A percentile compares a stretch with the other conserved stretches of the same genome.
Evolutionary conservation across 1,140 invertebrate genomes (phyloP).

Genomic region (Monochamus saltuarius): DNA sequence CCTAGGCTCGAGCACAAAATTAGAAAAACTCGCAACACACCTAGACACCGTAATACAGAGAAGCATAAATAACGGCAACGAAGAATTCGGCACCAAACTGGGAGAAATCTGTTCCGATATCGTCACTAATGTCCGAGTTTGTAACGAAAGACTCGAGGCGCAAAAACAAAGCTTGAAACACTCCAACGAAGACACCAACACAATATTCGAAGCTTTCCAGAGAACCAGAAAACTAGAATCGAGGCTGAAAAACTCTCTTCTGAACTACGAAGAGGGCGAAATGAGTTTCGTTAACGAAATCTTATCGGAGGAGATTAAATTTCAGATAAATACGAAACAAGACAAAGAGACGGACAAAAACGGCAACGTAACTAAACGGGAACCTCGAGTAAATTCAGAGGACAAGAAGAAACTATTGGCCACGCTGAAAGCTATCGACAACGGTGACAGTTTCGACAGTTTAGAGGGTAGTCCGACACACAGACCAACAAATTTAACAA

Average conservation of each 20-base stretch:
- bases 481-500: slow-evolving; percentile 48
- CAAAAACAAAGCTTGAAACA: slow-evolving; percentile 53
- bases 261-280: slow-evolving; percentile 31
- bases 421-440: slow-evolving; percentile 65
- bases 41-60: slow-evolving; percentile 20
- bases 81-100: slow-evolving; percentile 37
- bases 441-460: slow-evolving; percentile 57
- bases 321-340: slow-evolving; percentile 33
- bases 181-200: slow-evolving; percentile 52
- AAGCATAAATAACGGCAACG: slow-evolving; percentile 20
- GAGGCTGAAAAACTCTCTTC: slow-evolving; percentile 40
- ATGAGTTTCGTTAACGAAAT: slow-evolving; percentile 40
- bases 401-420: slow-evolving; percentile 63
- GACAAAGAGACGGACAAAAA: slow-evolving; percentile 34
- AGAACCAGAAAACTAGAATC: slow-evolving; percentile 47
- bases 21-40: slow-evolving; percentile 23
- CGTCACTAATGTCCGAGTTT: slow-evolving; percentile 55
- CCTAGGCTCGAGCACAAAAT: slow-evolving; percentile 18
- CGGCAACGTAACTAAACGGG: slow-evolving; percentile 44
- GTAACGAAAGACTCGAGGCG: slow-evolving; percentile 53
- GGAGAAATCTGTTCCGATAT: slow-evolving; percentile 52
- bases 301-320: slow-evolving; percentile 42
- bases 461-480: slow-evolving; percentile 27
- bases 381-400: slow-evolving; percentile 42
- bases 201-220: slow-evolving; percentile 52